phyloP scores from a whole-genome alignment of 2,797 vertebrate genomes.

The Scleropages formosus region DNA sequence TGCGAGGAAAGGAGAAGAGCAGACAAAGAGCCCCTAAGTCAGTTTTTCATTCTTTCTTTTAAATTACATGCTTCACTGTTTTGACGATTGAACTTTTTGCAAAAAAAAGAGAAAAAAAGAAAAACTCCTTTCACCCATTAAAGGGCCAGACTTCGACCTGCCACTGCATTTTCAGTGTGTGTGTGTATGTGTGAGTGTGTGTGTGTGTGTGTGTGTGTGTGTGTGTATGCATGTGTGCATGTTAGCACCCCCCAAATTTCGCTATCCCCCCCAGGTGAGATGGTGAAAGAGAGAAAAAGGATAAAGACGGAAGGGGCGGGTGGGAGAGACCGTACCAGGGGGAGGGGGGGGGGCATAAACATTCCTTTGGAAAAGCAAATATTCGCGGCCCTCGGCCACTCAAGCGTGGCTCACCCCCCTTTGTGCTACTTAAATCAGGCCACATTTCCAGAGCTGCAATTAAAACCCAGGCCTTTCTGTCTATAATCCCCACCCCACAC shows the following conservation, averaged over 20 bases:
- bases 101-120: constrained; percentile 19
- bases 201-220: constrained; percentile 26
- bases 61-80: constrained; percentile 44
- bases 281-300: constrained; percentile 22
- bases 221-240: background rate
- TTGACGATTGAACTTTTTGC: constrained; percentile 37
- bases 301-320: constrained; percentile 31
- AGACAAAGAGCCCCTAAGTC: constrained; percentile 32
- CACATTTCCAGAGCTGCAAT: constrained; percentile 70
- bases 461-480: constrained; percentile 76
- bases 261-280: constrained; percentile 47
- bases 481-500: constrained; percentile 68
- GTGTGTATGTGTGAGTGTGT: background rate
- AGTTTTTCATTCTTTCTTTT: constrained; percentile 30
- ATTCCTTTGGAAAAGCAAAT: constrained; percentile 75
- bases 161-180: background rate
- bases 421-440: constrained; percentile 68
- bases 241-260: constrained; percentile 22
- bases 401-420: constrained; percentile 69
- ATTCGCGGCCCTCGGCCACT: constrained; percentile 68
- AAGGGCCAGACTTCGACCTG: constrained; percentile 34
- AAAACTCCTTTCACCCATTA: constrained; percentile 36
- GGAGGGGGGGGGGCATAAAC: constrained; percentile 59
- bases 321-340: constrained; percentile 17
- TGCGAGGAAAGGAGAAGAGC: constrained; percentile 29